A percentile compares a stretch with the other conserved stretches of the same genome.
Conservation (phyloP, 1,140 invertebrate species). For the Reticulitermes speratus region DNA sequence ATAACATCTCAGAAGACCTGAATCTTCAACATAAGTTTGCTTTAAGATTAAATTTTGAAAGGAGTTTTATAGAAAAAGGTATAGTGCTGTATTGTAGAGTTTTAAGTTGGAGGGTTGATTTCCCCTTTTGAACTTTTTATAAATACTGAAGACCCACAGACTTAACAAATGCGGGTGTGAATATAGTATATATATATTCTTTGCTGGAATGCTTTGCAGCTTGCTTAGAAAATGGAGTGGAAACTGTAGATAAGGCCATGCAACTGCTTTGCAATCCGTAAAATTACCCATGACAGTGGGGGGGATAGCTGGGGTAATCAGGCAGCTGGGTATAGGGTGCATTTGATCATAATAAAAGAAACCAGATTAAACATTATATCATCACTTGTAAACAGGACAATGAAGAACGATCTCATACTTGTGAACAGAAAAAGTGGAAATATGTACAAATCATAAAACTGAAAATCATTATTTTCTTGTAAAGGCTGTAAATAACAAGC, state of each 20-base stretch:
- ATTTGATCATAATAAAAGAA: not conserved
- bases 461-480: conserved; percentile 31
- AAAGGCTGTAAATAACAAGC: conserved; percentile 17
- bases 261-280: conserved; percentile 20
- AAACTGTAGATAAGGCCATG: conserved; percentile 17
- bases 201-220: conserved; percentile 26
- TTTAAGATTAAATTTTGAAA: conserved; percentile 21
- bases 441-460: conserved; percentile 32
- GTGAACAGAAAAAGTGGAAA: conserved; percentile 26
- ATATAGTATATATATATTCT: not conserved
- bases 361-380: conserved; percentile 21
- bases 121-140: not conserved
- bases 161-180: conserved; percentile 2
- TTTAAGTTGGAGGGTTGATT: not conserved
- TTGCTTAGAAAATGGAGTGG: conserved; percentile 9
- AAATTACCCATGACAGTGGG: conserved; percentile 24
- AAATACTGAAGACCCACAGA: not conserved
- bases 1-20: too few relatives aligned
- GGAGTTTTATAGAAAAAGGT: conserved; percentile 8
- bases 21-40: not conserved
- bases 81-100: conserved; percentile 21
- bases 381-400: conserved; percentile 21
- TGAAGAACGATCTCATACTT: conserved; percentile 32
- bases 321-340: conserved; percentile 23
- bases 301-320: conserved; percentile 20